phyloP scores from a whole-genome alignment of 2,113 vertebrate genomes.

The Oryzias celebensis region DNA sequence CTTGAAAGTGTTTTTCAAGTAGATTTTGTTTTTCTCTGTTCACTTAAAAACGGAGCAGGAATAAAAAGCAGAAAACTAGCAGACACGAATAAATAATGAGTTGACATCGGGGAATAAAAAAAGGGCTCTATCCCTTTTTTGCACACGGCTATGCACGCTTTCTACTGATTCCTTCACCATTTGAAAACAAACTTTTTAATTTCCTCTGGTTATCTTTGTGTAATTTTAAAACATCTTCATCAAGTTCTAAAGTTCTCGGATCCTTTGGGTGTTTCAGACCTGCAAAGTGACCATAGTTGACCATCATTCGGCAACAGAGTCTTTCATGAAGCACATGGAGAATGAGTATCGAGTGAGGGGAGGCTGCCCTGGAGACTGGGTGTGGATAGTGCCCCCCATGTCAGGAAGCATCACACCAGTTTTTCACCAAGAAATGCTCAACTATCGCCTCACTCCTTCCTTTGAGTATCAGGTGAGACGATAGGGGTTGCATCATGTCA shows the following conservation, averaged over 20 bases:
- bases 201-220: not conserved
- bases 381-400: slow-evolving; percentile 98
- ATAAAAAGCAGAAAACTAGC: no score
- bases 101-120: no score
- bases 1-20: no score
- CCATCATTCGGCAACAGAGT: slow-evolving; percentile 96
- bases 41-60: no score
- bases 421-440: slow-evolving; percentile 99
- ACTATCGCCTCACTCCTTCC: slow-evolving; percentile 93
- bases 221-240: no score
- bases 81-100: no score
- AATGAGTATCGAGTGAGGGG: slow-evolving; percentile 92
- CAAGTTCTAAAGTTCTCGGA: no score
- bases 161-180: no score
- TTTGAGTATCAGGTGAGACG: slow-evolving; percentile 94
- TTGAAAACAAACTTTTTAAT: no score
- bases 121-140: no score
- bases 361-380: slow-evolving; percentile 96
- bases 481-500: not conserved
- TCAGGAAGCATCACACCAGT: slow-evolving; percentile 96
- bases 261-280: slow-evolving; percentile 65
- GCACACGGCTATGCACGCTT: no score
- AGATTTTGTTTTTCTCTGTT: no score
- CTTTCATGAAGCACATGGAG: slow-evolving; percentile 99
- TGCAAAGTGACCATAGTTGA: slow-evolving; percentile 99